Base-by-base conservation (phyloP, 2,797 vertebrate species). In the Myiotriccus ornatus region DNA sequence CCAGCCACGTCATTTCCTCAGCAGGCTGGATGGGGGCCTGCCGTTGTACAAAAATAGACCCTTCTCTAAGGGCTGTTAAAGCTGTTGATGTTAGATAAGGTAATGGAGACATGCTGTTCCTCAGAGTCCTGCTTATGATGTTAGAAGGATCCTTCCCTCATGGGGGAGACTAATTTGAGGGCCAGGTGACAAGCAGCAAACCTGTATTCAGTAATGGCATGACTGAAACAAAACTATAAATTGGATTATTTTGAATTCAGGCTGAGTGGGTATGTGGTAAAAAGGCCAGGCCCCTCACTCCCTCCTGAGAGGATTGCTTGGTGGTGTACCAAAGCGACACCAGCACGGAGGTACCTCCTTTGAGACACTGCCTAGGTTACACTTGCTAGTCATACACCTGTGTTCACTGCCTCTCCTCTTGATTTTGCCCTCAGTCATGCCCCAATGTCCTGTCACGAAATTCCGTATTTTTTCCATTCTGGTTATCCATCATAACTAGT, bases 1-100 rank as follows among this genome's bases (percentile, higher is more conserved):
- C 27, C 39, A 39, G 43, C 50, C 27, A 21, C 18, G 1, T 76
- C 47, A 43, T 69, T 91, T 94, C 82, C 87, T 85, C 52, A 32
- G 79, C 60, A 23, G 70, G 76, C 69, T 95, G 90, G 64, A 86
- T 68, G 41, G 28, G 59, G 49, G 44, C 69, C 79, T 87, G 69
- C 57, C 4, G 3, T 30, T 43, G 73, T 43, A 64, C 34, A 35
- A 64, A 93, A 84, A 81, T 49, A 91, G 88, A 68, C n/a, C 56
- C 20, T 73, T 43, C 67, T 63, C 44, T 20, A 24, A 49, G 64
- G 28, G 46, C 35, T 37, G 8, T 75, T 89, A 44, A 89, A 85
- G 68, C 85, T 81, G 60, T 76, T 7, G 4, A 52, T 59, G 64
- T 76, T 59, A 85, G 71, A 34, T 83, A 70, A 91, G 69, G 62